Evolutionary conservation across 2,797 vertebrate genomes (phyloP).

Genomic region (Chanos chanos): DNA sequence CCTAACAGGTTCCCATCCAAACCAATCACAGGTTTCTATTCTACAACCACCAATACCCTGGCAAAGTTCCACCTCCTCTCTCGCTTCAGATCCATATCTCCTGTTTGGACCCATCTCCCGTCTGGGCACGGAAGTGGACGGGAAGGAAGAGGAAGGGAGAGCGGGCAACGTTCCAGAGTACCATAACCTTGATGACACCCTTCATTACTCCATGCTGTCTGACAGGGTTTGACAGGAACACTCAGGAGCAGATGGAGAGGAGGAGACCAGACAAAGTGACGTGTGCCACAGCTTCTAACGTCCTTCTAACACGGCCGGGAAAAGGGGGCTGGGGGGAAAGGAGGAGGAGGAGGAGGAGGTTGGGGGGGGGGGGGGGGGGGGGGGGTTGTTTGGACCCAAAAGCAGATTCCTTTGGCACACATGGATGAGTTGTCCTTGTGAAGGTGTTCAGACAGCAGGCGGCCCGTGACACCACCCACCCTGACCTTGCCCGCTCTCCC

Average conservation of each 20-base stretch:
- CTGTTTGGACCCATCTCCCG: no score
- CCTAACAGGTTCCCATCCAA: no score
- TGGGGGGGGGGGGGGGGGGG: conserved; percentile 43
- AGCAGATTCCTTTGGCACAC: conserved; percentile 46
- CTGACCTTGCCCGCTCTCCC: conserved; percentile 58
- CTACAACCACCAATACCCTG: no score
- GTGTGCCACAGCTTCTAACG: conserved; percentile 1
- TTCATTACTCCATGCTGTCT: conserved; percentile 73
- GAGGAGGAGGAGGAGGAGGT: no score
- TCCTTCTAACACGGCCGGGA: conserved; percentile 56
- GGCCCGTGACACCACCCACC: conserved; percentile 50
- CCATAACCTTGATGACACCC: conserved; percentile 79
- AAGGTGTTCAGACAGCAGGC: conserved; percentile 67
- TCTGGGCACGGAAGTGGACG: no score
- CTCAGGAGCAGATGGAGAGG: conserved; percentile 76
- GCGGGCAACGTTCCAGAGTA: conserved; percentile 62
- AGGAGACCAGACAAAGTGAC: conserved; percentile 47
- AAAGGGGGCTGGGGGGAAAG: conserved; percentile 44
- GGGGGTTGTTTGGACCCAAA: conserved; percentile 47
- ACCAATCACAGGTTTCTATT: no score
- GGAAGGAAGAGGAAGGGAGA: neutral
- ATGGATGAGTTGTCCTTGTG: conserved; percentile 59
- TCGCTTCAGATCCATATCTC: no score
- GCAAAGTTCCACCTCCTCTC: no score
- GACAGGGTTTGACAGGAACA: conserved; percentile 70